A percentile compares a stretch with the other conserved stretches of the same genome.
Evolutionary conservation across 2,113 vertebrate genomes (phyloP).

Genomic region (Aegotheles bennettii): DNA sequence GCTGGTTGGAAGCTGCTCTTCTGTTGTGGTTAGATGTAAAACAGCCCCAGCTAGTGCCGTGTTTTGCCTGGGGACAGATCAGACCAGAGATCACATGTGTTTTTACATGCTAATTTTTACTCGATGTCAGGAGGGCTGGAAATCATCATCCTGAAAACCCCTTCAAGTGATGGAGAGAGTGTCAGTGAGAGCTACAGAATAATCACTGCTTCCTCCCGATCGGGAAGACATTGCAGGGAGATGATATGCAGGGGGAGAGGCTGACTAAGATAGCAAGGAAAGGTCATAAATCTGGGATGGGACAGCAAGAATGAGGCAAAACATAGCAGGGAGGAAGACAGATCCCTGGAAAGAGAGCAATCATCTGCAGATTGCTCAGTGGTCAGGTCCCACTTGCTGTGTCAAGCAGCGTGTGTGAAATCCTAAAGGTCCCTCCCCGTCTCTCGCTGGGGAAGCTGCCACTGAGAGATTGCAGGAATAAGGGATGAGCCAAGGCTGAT

Average conservation of each 20-base stretch:
- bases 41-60: neutral
- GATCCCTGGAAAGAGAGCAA: neutral
- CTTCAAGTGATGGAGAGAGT: neutral
- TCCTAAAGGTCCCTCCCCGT: neutral
- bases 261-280: neutral
- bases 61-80: conserved; percentile 43
- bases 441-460: neutral
- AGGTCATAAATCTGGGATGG: neutral
- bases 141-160: neutral
- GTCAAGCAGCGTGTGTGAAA: neutral
- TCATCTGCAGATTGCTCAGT: neutral
- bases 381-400: neutral
- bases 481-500: neutral
- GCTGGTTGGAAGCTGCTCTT: neutral
- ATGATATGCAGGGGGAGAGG: neutral
- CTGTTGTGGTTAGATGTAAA: conserved; percentile 36
- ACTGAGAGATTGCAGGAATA: neutral
- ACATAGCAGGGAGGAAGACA: neutral
- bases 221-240: neutral
- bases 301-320: neutral
- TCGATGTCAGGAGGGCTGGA: neutral
- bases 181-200: neutral
- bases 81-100: neutral
- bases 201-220: neutral
- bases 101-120: conserved; percentile 9